Conservation (phyloP, 2,797 vertebrate species). For the Oreochromis grahami region DNA sequence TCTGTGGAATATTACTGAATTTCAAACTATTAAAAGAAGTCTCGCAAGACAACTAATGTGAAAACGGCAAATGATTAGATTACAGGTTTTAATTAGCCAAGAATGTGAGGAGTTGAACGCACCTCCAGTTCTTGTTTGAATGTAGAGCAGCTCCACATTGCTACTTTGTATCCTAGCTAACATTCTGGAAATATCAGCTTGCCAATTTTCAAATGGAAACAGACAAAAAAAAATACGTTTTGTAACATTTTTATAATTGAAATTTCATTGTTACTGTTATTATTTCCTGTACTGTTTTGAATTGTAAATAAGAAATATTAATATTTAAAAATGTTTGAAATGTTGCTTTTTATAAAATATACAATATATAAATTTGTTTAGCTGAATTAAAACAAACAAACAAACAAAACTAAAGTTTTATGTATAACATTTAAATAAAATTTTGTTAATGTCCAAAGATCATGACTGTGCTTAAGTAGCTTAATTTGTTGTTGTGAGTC, state of each 20-base stretch:
- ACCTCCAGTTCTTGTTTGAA: slow-evolving; percentile 74
- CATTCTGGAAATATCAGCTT: slow-evolving; percentile 69
- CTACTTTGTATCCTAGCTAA: slow-evolving; percentile 73
- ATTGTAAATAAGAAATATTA: slow-evolving; percentile 99
- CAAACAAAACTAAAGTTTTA: slow-evolving; percentile 83
- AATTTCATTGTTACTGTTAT: slow-evolving; percentile 76
- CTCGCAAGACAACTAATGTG: slow-evolving; percentile 25
- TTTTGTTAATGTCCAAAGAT: slow-evolving; percentile 71
- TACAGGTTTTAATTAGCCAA: slow-evolving; percentile 23
- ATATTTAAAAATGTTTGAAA: slow-evolving; percentile 91
- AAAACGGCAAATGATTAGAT: slow-evolving; percentile 19
- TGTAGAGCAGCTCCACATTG: slow-evolving; percentile 75
- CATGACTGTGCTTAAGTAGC: not conserved
- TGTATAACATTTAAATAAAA: slow-evolving; percentile 92
- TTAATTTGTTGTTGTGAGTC: not conserved
- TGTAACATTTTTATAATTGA: slow-evolving; percentile 87
- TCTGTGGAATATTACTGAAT: slow-evolving; percentile 15
- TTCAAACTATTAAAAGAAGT: slow-evolving; percentile 10
- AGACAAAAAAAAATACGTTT: slow-evolving; percentile 80
- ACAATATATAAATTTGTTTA: slow-evolving; percentile 80
- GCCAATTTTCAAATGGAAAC: slow-evolving; percentile 83
- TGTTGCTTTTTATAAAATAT: slow-evolving; percentile 77
- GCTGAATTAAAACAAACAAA: slow-evolving; percentile 68
- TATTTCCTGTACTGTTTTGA: slow-evolving; percentile 89
- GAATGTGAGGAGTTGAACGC: slow-evolving; percentile 56